A percentile compares a stretch with the other conserved stretches of the same genome.
Conservation (phyloP, 2,797 vertebrate species). For the Danio choprae region DNA sequence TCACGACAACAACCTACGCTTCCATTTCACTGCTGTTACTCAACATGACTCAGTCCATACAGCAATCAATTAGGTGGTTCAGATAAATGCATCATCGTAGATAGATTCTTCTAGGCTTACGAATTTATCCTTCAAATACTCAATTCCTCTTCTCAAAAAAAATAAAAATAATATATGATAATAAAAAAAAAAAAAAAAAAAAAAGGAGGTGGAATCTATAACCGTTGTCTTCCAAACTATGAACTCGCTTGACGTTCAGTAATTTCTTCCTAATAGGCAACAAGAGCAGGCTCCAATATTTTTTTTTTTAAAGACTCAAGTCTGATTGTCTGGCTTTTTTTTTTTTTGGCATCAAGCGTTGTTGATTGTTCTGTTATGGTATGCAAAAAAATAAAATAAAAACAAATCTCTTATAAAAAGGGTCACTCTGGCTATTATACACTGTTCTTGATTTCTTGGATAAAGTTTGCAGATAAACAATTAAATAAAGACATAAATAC, state of each 20-base stretch:
- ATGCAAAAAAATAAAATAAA: too few relatives aligned
- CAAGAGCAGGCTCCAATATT: not conserved
- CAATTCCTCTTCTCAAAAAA: not conserved
- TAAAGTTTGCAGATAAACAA: too few relatives aligned
- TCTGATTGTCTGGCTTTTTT: too few relatives aligned
- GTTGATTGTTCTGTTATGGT: not conserved
- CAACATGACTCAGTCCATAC: constrained; percentile 37
- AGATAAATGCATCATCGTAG: not conserved
- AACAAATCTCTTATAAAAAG: too few relatives aligned
- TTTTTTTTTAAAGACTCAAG: not conserved
- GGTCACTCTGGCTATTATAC: too few relatives aligned
- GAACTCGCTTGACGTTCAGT: not conserved
- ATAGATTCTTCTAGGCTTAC: not conserved
- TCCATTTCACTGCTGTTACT: constrained; percentile 53
- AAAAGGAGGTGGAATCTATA: not conserved
- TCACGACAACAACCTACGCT: constrained; percentile 10
- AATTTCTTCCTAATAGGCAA: not conserved
- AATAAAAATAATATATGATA: too few relatives aligned
- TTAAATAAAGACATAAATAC: too few relatives aligned
- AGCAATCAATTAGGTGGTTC: not conserved
- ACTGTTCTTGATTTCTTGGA: too few relatives aligned
- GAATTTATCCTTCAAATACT: not conserved
- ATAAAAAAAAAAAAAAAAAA: not conserved
- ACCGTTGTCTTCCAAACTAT: not conserved
- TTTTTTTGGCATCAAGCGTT: not conserved